Conservation (phyloP, 2,797 vertebrate species). For the Myripristis jacobus region DNA sequence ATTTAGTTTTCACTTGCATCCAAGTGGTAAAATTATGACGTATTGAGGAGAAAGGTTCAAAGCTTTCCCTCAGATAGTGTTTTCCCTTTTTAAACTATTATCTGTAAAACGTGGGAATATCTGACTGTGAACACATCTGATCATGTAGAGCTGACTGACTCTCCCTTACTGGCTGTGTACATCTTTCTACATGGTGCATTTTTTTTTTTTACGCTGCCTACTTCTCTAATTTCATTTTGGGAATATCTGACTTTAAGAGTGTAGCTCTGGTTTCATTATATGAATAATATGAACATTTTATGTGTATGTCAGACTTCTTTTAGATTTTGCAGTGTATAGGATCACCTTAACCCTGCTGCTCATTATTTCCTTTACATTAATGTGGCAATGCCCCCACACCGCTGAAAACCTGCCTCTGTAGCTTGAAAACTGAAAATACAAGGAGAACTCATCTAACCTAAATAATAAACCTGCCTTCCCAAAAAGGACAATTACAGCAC, state of each 20-base stretch:
- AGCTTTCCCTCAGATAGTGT: neutral
- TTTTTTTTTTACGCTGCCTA: neutral
- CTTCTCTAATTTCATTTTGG: neutral
- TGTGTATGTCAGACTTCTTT: neutral
- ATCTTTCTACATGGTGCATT: neutral
- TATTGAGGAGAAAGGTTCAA: neutral
- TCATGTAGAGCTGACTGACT: neutral
- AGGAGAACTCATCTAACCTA: too few species aligned
- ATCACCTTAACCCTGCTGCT: neutral
- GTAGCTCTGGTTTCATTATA: neutral
- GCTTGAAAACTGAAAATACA: too few species aligned
- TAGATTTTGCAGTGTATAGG: neutral
- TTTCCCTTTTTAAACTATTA: neutral
- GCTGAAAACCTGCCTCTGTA: too few species aligned
- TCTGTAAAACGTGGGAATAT: constrained; percentile 14
- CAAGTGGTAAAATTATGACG: neutral
- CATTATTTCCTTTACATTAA: neutral
- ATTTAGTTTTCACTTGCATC: neutral
- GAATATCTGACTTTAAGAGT: neutral
- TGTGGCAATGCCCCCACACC: neutral
- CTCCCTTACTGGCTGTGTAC: neutral
- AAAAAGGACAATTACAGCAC: too few species aligned
- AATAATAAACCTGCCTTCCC: too few species aligned
- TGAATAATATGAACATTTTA: neutral
- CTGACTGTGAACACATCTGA: constrained; percentile 1